These are phyloP conservation scores for Drosophila sordidapex DNA, from an alignment of 2,888 invertebrate genomes.

Conservation along the genomic window DNA sequence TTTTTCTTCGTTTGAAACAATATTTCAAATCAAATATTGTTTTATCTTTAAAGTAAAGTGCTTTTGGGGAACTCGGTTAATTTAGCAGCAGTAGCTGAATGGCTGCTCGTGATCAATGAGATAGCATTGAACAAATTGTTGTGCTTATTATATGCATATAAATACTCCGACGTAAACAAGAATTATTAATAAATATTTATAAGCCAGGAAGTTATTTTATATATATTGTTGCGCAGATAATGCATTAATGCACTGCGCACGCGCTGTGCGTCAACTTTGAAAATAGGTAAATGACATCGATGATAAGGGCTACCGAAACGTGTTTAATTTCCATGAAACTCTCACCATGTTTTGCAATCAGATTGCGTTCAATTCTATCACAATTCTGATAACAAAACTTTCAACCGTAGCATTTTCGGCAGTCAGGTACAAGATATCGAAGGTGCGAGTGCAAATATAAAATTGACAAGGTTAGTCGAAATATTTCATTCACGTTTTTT, in stretches of 20 bases:
- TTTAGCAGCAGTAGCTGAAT: background rate
- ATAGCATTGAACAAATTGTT: background rate
- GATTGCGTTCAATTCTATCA: conserved; percentile 39
- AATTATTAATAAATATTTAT: background rate
- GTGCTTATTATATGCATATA: background rate
- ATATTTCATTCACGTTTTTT: conserved; percentile 27
- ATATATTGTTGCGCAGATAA: background rate
- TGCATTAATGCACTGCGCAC: background rate
- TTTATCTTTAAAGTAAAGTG: background rate
- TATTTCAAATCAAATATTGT: background rate
- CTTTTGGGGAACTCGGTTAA: background rate
- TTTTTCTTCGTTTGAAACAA: background rate
- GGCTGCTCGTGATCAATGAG: background rate
- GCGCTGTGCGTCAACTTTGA: conserved; percentile 17
- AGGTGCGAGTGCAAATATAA: background rate
- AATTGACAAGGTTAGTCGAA: conserved; percentile 30
- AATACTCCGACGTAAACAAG: background rate
- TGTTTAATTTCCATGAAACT: conserved; percentile 46
- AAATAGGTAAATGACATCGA: conserved; percentile 19
- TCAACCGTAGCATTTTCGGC: conserved; percentile 1
- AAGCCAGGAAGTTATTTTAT: background rate
- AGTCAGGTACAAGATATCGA: background rate
- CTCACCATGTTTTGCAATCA: conserved; percentile 33
- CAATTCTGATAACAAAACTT: conserved; percentile 32
- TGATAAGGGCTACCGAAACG: conserved; percentile 39